Evolutionary conservation across 2,113 vertebrate species (phyloP).

Genomic region (Ophiodon elongatus): DNA sequence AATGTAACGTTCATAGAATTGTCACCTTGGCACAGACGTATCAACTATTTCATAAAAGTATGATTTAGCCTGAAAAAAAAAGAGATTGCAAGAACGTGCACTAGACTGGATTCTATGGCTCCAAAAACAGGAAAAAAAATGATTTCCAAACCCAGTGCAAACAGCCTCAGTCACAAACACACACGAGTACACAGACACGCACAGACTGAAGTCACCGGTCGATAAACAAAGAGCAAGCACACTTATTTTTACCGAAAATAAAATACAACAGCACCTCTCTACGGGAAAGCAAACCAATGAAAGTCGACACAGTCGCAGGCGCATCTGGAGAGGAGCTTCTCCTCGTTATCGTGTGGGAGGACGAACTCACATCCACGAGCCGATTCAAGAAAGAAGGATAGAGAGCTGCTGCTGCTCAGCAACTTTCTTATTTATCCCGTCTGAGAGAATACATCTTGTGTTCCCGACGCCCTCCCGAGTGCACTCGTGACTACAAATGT

Average conservation of each 20-base stretch:
- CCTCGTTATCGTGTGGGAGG: background rate
- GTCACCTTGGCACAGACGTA: background rate
- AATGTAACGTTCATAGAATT: background rate
- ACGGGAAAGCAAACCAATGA: background rate
- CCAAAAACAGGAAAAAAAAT: too few species aligned
- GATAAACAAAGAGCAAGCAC: background rate
- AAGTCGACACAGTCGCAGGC: background rate
- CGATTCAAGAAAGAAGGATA: background rate
- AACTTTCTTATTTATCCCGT: background rate
- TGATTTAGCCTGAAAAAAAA: background rate
- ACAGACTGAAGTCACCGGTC: background rate
- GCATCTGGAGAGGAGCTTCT: slow-evolving; percentile 11
- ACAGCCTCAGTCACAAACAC: slow-evolving; percentile 3
- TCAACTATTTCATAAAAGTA: background rate
- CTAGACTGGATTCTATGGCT: background rate
- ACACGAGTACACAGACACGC: background rate
- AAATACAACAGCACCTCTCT: background rate
- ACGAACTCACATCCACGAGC: slow-evolving; percentile 5
- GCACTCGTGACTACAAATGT: background rate
- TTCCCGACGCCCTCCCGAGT: background rate
- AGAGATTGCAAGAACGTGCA: too few species aligned
- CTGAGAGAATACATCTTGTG: background rate
- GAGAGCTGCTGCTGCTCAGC: slow-evolving; percentile 21
- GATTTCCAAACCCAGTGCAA: background rate
- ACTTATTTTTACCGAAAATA: background rate